Base-by-base conservation (phyloP, 2,113 vertebrate species). In the Eupsittula cactorum region DNA sequence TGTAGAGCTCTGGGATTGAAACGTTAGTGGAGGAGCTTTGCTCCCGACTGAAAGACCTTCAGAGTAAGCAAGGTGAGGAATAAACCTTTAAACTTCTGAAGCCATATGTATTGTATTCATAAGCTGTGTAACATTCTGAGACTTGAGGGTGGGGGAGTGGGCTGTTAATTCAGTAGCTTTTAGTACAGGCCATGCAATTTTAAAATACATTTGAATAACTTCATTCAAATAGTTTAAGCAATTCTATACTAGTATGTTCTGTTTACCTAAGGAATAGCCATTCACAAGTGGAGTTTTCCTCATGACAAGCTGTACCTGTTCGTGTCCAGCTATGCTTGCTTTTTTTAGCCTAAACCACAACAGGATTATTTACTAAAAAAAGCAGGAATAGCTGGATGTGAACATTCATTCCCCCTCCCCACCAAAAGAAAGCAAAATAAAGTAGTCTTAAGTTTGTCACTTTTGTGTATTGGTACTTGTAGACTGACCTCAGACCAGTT, bases 11-110 rank as follows among this genome's bases (percentile, higher is more conserved):
- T 97, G 99, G 99, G 77, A 99, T 99, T 90, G 99, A 99, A 98
- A 99, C 98, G 11, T 97, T 99, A 96, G 99, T 99, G 97, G 99
- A 99, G 97, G 99, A 99, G 98, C 99, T 99, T 97, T 99, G 99
- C 98, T 99, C 99, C 97, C 99, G 99, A 96, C 98, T 99, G 93
- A 99, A 99, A 97, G 99, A 99, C 97, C 98, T 99, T 97, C 99
- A 99, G 98, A 99, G 98, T 94, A 98, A 99, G 98, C 99, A 99
- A 99, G 99, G 99, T 99, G 95, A 98, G 98, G 44, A 50, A 79
- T 46, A 68, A 52, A 24, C 20, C 21, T 84, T 90, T 25, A 27
- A 63, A 41, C 44, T 89, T 84, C 29, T 50, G 52, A 65, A 41
- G 28, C 24, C 9, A 2, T 41, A 28, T 31, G 42, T 31, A 49